Evolutionary conservation across 2,797 vertebrate species (phyloP).

Genomic region (Megaceryle alcyon): DNA sequence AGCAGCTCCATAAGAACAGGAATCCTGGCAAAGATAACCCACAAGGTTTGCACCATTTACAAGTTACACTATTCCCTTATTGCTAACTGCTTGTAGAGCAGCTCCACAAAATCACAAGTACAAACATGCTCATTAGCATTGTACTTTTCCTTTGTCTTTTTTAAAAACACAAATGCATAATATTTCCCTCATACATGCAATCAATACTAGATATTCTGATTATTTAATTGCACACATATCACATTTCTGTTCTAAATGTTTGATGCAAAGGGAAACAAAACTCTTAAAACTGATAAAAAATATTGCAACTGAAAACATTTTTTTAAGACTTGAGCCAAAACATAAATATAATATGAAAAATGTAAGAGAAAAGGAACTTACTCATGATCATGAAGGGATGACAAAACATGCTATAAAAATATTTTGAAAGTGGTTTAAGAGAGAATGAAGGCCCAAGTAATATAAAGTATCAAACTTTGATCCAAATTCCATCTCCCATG

Average conservation of each 20-base stretch:
- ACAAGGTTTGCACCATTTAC: neutral
- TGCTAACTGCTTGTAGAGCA: neutral
- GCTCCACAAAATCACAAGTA: neutral
- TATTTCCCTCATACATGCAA: neutral
- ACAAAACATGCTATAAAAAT: slow-evolving; percentile 40
- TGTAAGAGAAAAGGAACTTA: neutral
- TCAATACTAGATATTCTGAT: neutral
- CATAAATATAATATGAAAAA: slow-evolving; percentile 4
- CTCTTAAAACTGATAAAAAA: neutral
- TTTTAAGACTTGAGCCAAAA: slow-evolving; percentile 10
- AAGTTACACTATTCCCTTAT: neutral
- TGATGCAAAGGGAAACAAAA: neutral
- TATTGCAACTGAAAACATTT: neutral
- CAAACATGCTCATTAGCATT: neutral
- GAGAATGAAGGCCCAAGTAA: neutral
- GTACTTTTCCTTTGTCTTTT: neutral
- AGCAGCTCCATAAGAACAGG: neutral
- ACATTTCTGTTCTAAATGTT: neutral
- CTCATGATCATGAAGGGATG: neutral
- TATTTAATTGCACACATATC: neutral
- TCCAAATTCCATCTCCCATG: neutral
- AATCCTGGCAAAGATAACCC: neutral
- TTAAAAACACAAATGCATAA: neutral
- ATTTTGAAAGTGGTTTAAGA: slow-evolving; percentile 8
- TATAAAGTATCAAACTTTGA: neutral